A percentile compares a stretch with the other conserved stretches of the same genome.
phyloP scores from a whole-genome alignment of 1,140 invertebrate species.

The Halictus rubicundus region DNA sequence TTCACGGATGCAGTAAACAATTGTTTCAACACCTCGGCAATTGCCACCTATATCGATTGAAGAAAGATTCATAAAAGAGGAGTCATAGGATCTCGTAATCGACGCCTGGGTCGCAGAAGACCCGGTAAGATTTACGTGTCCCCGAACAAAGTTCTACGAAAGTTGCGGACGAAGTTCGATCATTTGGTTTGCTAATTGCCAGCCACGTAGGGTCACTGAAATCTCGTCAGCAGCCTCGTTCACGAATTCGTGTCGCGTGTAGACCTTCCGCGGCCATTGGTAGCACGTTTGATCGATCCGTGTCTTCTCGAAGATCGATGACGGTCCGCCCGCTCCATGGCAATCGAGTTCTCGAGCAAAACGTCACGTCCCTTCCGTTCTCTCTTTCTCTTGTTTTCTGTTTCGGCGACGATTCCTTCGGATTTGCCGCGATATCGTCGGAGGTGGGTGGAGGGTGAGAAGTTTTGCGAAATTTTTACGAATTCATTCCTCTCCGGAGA shows the following conservation, averaged over 20 bases:
- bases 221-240: neutral
- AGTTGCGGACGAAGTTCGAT: neutral
- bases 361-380: neutral
- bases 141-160: too few species aligned
- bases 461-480: slow-evolving; percentile 35
- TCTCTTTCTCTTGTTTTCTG: neutral
- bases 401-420: neutral
- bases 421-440: slow-evolving; percentile 21
- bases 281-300: slow-evolving; percentile 26
- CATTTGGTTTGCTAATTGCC: slow-evolving; percentile 47
- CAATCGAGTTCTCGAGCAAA: neutral
- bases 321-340: slow-evolving; percentile 2
- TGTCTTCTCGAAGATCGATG: slow-evolving; percentile 41
- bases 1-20: too few species aligned
- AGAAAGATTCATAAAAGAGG: too few species aligned
- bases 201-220: neutral
- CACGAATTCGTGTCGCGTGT: slow-evolving; percentile 35
- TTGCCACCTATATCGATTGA: too few species aligned
- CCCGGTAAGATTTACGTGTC: too few species aligned
- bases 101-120: too few species aligned
- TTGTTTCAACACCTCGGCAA: too few species aligned
- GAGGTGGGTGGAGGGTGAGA: neutral
- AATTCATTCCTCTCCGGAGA: slow-evolving; percentile 63
- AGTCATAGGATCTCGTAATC: too few species aligned
- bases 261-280: slow-evolving; percentile 17